phyloP scores from a whole-genome alignment of 1,140 invertebrate species.

The Ladona fulva region DNA sequence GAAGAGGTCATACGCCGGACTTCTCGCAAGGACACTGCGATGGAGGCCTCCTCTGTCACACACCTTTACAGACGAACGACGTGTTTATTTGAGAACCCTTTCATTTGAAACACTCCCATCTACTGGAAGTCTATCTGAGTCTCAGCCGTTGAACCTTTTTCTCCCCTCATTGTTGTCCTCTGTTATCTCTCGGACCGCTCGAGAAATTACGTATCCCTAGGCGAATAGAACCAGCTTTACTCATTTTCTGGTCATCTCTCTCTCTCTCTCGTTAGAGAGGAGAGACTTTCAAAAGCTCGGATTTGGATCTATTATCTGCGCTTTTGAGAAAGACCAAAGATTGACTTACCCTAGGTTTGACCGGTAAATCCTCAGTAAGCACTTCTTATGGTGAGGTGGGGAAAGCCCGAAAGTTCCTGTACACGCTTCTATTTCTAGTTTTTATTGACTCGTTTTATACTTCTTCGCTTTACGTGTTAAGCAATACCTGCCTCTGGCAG shows the following conservation, averaged over 20 bases:
- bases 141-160: background rate
- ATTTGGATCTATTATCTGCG: too few relatives aligned
- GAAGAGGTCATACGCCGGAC: background rate
- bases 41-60: background rate
- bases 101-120: background rate
- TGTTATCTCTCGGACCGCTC: background rate
- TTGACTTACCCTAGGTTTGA: too few relatives aligned
- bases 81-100: conserved; percentile 1
- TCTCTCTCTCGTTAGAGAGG: background rate
- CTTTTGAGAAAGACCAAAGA: too few relatives aligned
- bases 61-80: background rate
- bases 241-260: background rate
- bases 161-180: background rate
- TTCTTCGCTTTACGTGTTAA: too few relatives aligned
- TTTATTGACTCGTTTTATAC: too few relatives aligned
- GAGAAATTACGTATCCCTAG: background rate
- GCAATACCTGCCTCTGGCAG: too few relatives aligned
- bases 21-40: background rate
- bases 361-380: too few relatives aligned
- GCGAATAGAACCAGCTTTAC: too few relatives aligned
- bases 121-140: background rate
- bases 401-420: too few relatives aligned
- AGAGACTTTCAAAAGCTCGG: too few relatives aligned
- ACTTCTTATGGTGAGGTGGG: too few relatives aligned
- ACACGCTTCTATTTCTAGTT: too few relatives aligned